Base-by-base conservation (phyloP, 2,888 invertebrate species). In the Orgyia antiqua region DNA sequence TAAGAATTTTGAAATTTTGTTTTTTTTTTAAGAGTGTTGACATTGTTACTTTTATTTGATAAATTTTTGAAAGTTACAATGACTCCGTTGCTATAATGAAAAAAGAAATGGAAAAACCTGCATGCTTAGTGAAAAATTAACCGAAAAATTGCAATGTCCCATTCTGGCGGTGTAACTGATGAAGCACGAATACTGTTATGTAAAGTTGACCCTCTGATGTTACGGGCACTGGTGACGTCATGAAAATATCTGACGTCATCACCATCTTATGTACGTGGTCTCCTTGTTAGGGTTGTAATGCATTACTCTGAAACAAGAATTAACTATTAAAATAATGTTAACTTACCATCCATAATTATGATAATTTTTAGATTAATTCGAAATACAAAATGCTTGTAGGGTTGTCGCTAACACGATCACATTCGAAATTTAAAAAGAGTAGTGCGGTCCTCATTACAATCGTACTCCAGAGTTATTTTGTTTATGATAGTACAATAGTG, bases 101-200 rank as follows among this genome's bases (percentile, higher is more conserved):
- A 56, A 36, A 29, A 29, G 42, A 47, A 39, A 37, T 36, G 27
- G 40, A 31, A 43, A 36, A 40, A 31, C 35, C 32, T 27, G 26
- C 37, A 33, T 43, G 39, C 44, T 33, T 42, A 42, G 26, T 33
- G 42, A 42, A 36, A 38, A 32, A 25, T 25, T 39, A 49, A 51
- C 51, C 51, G 49, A 51, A 51, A 46, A 47, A 78, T 80, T 80
- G 76, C 77, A 76, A 62, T 68, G 58, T 63, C 75, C 77, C 77
- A 78, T 77, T 78, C 79, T 75, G 75, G 77, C 70, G 71, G 78
- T 65, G 68, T 74, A 65, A 70, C 74, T 71, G 78, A 71, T 59
- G 73, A 80, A 77, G 82, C 73, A 74, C 74, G 76, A 84, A 83
- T 84, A 82, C 82, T 84, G 82, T 74, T 78, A 68, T 60, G 76